A percentile compares a stretch with the other conserved stretches of the same genome.
These are phyloP conservation scores for Ostrea denselamellosa DNA, from an alignment of 1,140 invertebrate species.

Conservation along the genomic window DNA sequence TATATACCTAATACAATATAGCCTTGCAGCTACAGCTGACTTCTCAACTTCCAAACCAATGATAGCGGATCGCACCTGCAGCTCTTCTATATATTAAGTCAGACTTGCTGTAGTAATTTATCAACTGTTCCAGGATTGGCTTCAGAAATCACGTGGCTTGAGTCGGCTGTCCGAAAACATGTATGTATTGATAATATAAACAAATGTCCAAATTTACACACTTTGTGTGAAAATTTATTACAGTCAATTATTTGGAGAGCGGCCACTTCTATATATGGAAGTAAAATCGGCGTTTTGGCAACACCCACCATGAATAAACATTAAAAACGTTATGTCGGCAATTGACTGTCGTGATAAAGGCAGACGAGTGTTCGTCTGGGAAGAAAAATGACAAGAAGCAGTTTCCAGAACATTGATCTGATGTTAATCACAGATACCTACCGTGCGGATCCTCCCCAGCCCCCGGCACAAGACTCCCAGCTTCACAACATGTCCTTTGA, in stretches of 20 bases:
- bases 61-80: constrained; percentile 48
- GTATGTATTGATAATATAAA: constrained; percentile 34
- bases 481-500: constrained; percentile 39
- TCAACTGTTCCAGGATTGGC: constrained; percentile 56
- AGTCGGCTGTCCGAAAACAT: constrained; percentile 28
- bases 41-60: background rate
- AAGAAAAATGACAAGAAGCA: constrained; percentile 17
- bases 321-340: constrained; percentile 20
- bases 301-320: constrained; percentile 33
- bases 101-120: constrained; percentile 54
- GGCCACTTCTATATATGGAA: constrained; percentile 32
- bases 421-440: constrained; percentile 28
- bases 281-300: background rate
- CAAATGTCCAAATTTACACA: constrained; percentile 38
- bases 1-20: constrained; percentile 51
- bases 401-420: constrained; percentile 34
- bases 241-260: constrained; percentile 10
- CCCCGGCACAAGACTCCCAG: background rate
- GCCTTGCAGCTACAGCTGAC: constrained; percentile 32
- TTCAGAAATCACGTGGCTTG: constrained; percentile 53
- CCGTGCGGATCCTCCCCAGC: constrained; percentile 13
- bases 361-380: background rate
- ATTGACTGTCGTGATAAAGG: background rate
- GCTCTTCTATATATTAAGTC: constrained; percentile 55
- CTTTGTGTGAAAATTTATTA: constrained; percentile 29